phyloP scores from a whole-genome alignment of 2,113 vertebrate species.

The Martes martes region DNA sequence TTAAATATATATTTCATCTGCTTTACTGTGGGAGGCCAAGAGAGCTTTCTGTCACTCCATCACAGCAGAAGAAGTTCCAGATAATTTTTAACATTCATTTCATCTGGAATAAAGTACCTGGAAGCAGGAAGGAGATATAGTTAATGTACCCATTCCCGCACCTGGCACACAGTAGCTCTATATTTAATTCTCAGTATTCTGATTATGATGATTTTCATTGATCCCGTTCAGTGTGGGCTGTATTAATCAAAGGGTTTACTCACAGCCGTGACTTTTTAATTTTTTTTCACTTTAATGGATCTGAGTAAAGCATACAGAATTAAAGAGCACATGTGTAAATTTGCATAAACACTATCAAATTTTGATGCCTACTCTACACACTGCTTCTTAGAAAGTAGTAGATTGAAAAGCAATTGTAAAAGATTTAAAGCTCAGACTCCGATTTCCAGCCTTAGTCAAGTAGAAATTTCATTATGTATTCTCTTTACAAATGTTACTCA shows the following conservation, averaged over 20 bases:
- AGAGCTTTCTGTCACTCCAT: background rate
- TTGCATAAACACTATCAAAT: background rate
- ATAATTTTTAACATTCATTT: background rate
- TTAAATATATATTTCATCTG: background rate
- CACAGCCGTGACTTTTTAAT: background rate
- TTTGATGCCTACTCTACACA: background rate
- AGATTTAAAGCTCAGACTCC: background rate
- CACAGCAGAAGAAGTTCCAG: background rate
- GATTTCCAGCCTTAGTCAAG: background rate
- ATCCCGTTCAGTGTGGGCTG: background rate
- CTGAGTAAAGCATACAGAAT: background rate
- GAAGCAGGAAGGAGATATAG: background rate
- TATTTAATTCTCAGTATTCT: background rate
- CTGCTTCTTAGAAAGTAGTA: background rate
- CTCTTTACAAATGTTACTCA: slow-evolving; percentile 9
- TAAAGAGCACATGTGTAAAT: background rate
- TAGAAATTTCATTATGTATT: slow-evolving; percentile 43
- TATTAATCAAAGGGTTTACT: background rate
- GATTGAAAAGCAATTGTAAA: slow-evolving; percentile 30
- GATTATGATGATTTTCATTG: background rate
- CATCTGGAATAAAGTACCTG: background rate
- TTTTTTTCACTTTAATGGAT: background rate
- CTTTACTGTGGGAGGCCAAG: background rate
- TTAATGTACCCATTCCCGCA: background rate
- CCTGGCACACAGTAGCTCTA: background rate